Evolutionary conservation across 2,113 vertebrate species (phyloP), one percentile per base, ranked within the genome.

Genomic region (Xenopus borealis): DNA sequence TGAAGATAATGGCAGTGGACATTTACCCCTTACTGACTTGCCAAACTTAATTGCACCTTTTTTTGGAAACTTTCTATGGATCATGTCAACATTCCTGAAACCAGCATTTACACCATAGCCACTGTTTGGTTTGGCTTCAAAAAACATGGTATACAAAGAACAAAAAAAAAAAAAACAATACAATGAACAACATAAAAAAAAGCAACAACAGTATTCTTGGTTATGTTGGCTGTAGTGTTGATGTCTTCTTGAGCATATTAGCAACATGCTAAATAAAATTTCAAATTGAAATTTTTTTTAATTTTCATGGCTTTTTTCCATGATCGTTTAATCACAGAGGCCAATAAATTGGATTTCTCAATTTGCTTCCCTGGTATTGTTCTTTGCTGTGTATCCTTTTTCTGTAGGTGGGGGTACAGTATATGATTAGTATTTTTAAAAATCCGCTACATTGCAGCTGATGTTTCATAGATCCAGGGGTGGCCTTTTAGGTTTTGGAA

Each of bases 291-390:
- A 88, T 86, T 86, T 71, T 86, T 88, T 88, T 55, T 55, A n/a
- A 89, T 87, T 91, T 89, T 92, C 91, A 92, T 92, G 91, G 91
- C 89, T 91, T 91, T 89, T 91, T 82, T 90, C 89, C 90, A 91
- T 91, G 89, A 91, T 83, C 79, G 82, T 85, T 90, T 87, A 84
- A 88, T 85, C 81, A 79, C 79, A 84, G 83, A 85, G 84, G 80
- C 86, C 40, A 72, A 83, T 77, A 77, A 82, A 83, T 73, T 85
- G 83, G 79, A 82, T 81, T 79, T 85, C 85, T 83, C 80, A 87
- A 81, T 85, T 88, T 81, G 80, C 61, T 70, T 63, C 63, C 55
- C 12, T 64, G 40, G 27, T 69, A 14, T 75, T 27, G 1, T 46
- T 70, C 40, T 63, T 70, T 57, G 40, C 61, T 70, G 40, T 66